phyloP scores from a whole-genome alignment of 2,797 vertebrate species.

The Adelosebastes latens region DNA sequence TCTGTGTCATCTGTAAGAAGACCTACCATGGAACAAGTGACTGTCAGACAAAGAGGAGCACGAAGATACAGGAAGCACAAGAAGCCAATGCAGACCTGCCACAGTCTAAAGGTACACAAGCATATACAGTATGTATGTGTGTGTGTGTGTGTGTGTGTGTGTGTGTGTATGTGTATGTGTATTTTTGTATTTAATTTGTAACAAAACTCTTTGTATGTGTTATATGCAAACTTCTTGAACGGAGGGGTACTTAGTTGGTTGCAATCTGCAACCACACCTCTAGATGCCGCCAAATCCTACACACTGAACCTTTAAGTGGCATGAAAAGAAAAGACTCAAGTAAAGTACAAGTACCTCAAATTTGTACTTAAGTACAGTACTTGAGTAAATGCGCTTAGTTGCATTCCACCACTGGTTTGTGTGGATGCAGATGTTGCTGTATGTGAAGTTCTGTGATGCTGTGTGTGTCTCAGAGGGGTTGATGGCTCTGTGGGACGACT shows the following conservation, averaged over 20 bases:
- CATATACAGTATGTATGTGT: neutral
- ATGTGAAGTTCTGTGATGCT: neutral
- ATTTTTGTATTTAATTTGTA: neutral
- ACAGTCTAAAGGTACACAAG: conserved; percentile 35
- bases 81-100: conserved; percentile 56
- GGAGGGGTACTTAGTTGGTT: no score
- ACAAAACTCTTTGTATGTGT: neutral
- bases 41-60: conserved; percentile 51
- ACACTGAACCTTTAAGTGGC: no score
- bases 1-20: conserved; percentile 86
- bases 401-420: neutral
- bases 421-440: neutral
- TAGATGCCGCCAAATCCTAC: no score
- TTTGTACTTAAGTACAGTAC: neutral
- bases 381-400: neutral
- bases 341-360: neutral
- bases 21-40: conserved; percentile 85
- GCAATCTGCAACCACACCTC: no score
- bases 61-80: neutral
- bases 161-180: neutral
- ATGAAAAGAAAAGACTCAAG: neutral
- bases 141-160: neutral
- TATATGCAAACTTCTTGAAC: neutral
- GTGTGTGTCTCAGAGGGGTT: conserved; percentile 79
- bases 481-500: conserved; percentile 80